Evolutionary conservation across 1,140 invertebrate species (phyloP).

Genomic region (silkworm (Bombyx mori)): ASM3026992v2 NC_085110.1:11278001-11278500

Average conservation of each 20-base stretch:
- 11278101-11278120: conserved; percentile 38
- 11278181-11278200: conserved; percentile 51
- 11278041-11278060: conserved; percentile 54
- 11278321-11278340: too few relatives aligned
- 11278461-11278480: too few relatives aligned
- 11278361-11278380: too few relatives aligned
- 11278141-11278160: conserved; percentile 59
- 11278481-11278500: too few relatives aligned
- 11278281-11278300: too few relatives aligned
- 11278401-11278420: too few relatives aligned
- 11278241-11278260: not conserved
- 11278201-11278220: conserved; percentile 44
- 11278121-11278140: conserved; percentile 51
- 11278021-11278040: conserved; percentile 51
- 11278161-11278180: conserved; percentile 51
- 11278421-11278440: too few relatives aligned
- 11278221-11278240: conserved; percentile 38
- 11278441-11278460: too few relatives aligned
- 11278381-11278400: too few relatives aligned
- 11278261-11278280: not conserved
- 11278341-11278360: too few relatives aligned
- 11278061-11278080: conserved; percentile 54
- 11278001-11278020: conserved; percentile 54
- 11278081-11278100: conserved; percentile 22
- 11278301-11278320: too few relatives aligned